A percentile compares a stretch with the other conserved stretches of the same genome.
These are phyloP conservation scores for Himalopsyche japonica DNA, from an alignment of 2,888 invertebrate genomes.

Conservation along the genomic window DNA sequence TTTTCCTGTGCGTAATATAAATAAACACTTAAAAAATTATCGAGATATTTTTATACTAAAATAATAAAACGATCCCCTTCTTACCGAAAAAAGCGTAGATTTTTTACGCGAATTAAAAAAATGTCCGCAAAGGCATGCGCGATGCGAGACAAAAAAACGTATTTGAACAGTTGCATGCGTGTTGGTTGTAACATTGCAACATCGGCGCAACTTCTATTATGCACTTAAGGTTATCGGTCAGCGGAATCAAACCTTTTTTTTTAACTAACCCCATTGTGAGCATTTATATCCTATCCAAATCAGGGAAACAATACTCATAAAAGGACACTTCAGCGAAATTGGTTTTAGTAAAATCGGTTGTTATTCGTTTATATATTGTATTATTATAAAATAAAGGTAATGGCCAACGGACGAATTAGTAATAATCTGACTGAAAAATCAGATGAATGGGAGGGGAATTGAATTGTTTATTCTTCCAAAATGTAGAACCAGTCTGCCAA, in stretches of 20 bases:
- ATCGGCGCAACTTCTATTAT: slow-evolving; percentile 1
- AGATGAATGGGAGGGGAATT: too few species aligned
- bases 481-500: too few species aligned
- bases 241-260: background rate
- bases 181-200: background rate
- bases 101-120: background rate
- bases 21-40: background rate
- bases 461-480: too few species aligned
- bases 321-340: too few species aligned
- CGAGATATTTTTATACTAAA: background rate
- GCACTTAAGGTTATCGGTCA: slow-evolving; percentile 16
- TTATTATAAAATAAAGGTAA: too few species aligned
- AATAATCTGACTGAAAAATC: too few species aligned
- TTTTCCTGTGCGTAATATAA: background rate
- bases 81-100: background rate
- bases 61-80: background rate
- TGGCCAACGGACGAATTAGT: too few species aligned
- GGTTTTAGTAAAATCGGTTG: too few species aligned
- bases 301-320: too few species aligned
- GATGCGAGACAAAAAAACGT: slow-evolving; percentile 27
- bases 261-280: too few species aligned
- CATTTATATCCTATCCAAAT: too few species aligned
- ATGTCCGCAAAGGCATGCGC: background rate
- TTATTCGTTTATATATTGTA: too few species aligned
- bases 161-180: slow-evolving; percentile 37